phyloP scores from a whole-genome alignment of 2,113 vertebrate species.

The Saccopteryx bilineata region DNA sequence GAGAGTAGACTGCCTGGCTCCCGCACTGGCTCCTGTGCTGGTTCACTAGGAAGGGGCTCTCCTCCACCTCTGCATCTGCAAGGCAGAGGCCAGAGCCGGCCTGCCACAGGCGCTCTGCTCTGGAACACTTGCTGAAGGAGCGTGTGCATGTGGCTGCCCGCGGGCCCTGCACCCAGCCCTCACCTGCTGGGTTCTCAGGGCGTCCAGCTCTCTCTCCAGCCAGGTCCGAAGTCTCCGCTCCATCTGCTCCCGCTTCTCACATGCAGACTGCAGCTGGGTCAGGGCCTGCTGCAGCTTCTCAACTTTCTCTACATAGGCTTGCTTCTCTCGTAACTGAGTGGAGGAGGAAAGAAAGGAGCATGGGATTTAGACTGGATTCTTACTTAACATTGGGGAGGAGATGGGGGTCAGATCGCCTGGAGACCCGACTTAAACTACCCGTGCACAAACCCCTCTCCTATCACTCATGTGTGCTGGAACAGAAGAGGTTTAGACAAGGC shows the following conservation, averaged over 20 bases:
- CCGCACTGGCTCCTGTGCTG: accelerated
- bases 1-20: neutral
- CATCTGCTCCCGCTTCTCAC: constrained; percentile 93
- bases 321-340: constrained; percentile 91
- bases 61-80: accelerated
- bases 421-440: neutral
- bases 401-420: no score
- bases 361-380: neutral
- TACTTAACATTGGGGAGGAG: neutral
- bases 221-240: constrained; percentile 91
- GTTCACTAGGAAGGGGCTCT: neutral
- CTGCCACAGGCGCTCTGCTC: accelerated
- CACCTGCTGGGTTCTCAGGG: constrained; percentile 92
- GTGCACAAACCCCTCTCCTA: no score
- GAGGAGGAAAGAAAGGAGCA: neutral
- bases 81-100: neutral
- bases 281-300: constrained; percentile 93
- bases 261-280: constrained; percentile 92
- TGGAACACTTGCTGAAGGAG: accelerated
- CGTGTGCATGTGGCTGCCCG: accelerated
- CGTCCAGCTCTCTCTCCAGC: constrained; percentile 93
- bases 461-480: neutral
- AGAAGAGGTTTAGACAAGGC: neutral
- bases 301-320: constrained; percentile 92
- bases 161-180: accelerated